Evolutionary conservation across 2,888 invertebrate species (phyloP), one percentile per base, ranked within the genome.

Genomic region (Hoplodrina ambigua): DNA sequence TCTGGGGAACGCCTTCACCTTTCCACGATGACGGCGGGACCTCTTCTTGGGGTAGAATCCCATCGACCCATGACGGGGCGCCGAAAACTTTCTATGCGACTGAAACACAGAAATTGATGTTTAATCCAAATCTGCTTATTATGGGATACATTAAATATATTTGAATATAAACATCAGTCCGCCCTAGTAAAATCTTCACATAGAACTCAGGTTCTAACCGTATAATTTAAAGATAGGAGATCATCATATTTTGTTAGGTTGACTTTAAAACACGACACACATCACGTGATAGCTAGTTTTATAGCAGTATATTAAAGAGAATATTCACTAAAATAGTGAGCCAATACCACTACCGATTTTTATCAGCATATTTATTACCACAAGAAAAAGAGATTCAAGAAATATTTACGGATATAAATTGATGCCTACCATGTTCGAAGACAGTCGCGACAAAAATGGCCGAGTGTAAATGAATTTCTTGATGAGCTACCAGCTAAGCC

Each of bases 11-110:
- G 99, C 99, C 98, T 99, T 99, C 82, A 99, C 99, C 96, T 99
- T 99, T 88, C 99, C 99, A 96, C 99, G 98, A 96, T 99, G 99
- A 91, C 99, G 98, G 85, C 97, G 97, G 85, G 99, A 98, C 86
- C 99, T 97, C 96, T 99, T 99, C 96, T 99, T 99, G 90, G 99
- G 99, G 96, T 99, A 98, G 97, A 99, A 99, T 87, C 99, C 99
- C 98, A 99, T 99, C 69, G 99, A 99, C 89, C 99, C 99, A 97
- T 99, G 99, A 87, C 99, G 98, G 88, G 99, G 99, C 56, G 99
- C 99, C 92, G 99, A 99, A 96, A 99, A 99, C 95, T 99, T 99
- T 93, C 99, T 98, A 96, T 99, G 99, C 96, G 99, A 99, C 99
- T 99, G 94, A 81, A 97, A 96, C 17, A 17, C 15, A 58, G 33